Base-by-base conservation (phyloP, 2,888 invertebrate species). In the Lasioglossum marginatum region DNA sequence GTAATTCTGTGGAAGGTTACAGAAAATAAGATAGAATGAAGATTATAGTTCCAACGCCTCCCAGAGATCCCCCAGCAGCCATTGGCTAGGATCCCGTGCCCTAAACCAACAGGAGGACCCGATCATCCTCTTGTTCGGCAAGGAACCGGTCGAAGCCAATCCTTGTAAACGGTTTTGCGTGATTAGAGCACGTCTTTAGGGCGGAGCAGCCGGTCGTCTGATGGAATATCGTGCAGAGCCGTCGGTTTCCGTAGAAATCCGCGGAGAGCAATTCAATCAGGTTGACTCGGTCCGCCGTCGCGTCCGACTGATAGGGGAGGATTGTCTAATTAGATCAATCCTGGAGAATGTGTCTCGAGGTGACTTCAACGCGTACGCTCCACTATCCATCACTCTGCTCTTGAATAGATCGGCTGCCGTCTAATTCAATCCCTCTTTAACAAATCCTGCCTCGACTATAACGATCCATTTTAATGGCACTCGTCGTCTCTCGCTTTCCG, bases 261-360 rank as follows among this genome's bases (percentile, higher is more conserved):
- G 66, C 80, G 82, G 60, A 70, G 68, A 60, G 81, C 78, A 77
- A 86, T 88, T 89, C 88, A 82, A 89, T 89, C 85, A 86, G 79
- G 34, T 74, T 76, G 31, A 74, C 31, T 23, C 60, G 37, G 43
- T 34, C 19, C 60, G 16, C 37, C 76, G 80, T 48, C 27, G 71
- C 66, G 57, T 37, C 77, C 77, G 31, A 72, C 80, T 73, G 83
- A 86, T 37, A 57, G 73, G 81, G 71, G 77, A 83, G 81, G 78
- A 66, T 68, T 68, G 86, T 83, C 83, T 90, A 89, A 88, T 88
- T 88, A 86, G 88, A 88, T 88, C 84, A 83, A 88, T 86, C 79
- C 86, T 37, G 27, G 74, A 5, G 83, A 86, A 87, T 86, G 79
- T 81, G 88, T 87, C 88, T 77, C 71, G 80, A 77, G 84, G 82